Percentiles rank a stretch among this genome's conserved stretches.
These are phyloP conservation scores for Acrocephalus kingi DNA, from an alignment of 2,113 vertebrate species.

Conservation along the genomic window DNA sequence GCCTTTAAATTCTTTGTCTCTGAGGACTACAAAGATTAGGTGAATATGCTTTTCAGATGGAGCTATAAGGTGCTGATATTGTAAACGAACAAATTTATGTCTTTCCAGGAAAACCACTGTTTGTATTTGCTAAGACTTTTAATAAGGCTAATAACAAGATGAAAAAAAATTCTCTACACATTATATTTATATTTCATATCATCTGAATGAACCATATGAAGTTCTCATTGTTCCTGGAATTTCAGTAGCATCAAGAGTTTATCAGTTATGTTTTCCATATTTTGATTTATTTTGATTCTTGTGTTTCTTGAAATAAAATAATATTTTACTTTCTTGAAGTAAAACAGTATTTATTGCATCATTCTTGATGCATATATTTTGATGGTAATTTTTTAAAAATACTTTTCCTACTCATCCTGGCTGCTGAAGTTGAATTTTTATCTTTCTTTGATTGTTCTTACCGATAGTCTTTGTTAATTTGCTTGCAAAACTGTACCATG, in stretches of 20 bases:
- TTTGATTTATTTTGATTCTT: neutral
- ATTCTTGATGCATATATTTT: neutral
- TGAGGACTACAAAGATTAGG: neutral
- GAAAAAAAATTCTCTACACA: neutral
- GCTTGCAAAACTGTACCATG: neutral
- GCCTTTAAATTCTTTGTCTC: neutral
- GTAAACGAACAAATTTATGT: neutral
- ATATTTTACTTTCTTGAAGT: neutral
- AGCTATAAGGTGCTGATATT: neutral
- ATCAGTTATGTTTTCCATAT: neutral
- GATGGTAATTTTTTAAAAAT: neutral
- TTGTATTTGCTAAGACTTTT: neutral
- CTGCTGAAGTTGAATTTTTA: neutral
- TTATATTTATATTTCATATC: neutral
- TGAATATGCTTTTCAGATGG: neutral
- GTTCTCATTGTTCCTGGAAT: neutral
- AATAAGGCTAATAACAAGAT: neutral
- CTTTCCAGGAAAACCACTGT: neutral
- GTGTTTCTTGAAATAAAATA: neutral
- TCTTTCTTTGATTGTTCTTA: neutral
- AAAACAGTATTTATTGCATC: neutral
- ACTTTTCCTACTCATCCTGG: neutral
- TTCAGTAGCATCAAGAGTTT: neutral
- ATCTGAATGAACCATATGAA: neutral
- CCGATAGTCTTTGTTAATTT: neutral